A percentile compares a stretch with the other conserved stretches of the same genome.
These are phyloP conservation scores for Apamea monoglypha DNA, from an alignment of 2,888 invertebrate species.

Conservation along the genomic window DNA sequence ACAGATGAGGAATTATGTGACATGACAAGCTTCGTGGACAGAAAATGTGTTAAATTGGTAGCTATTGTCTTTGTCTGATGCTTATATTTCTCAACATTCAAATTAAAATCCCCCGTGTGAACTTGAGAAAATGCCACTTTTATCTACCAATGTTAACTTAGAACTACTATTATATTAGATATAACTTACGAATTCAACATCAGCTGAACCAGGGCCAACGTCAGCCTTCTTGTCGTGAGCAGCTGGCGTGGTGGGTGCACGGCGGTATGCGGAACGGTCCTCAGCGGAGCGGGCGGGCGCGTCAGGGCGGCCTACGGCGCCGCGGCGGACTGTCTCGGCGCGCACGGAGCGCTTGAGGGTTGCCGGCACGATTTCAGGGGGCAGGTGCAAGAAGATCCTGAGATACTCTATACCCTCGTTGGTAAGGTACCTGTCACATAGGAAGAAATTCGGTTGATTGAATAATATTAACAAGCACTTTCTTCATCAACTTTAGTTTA, in stretches of 20 bases:
- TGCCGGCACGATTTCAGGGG: slow-evolving; percentile 99
- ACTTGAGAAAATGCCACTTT: not conserved
- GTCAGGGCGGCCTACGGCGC: slow-evolving; percentile 92
- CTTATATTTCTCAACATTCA: not conserved
- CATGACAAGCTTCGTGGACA: not conserved
- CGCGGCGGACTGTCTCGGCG: slow-evolving; percentile 95
- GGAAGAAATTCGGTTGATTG: not conserved
- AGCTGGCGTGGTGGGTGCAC: slow-evolving; percentile 92
- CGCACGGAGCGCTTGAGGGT: slow-evolving; percentile 98
- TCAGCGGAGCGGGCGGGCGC: slow-evolving; percentile 94
- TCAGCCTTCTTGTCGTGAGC: slow-evolving; percentile 98
- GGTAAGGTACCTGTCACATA: slow-evolving; percentile 94
- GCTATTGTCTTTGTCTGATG: no score
- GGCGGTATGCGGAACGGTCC: slow-evolving; percentile 95
- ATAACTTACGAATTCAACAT: slow-evolving; percentile 95
- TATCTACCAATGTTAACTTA: not conserved
- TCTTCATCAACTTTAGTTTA: no score
- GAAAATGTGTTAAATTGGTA: not conserved
- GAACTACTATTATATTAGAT: not conserved
- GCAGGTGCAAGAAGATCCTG: slow-evolving; percentile 98
- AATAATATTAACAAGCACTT: not conserved
- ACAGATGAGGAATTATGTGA: not conserved
- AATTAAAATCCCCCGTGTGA: not conserved
- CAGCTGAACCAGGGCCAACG: slow-evolving; percentile 98
- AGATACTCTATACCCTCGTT: slow-evolving; percentile 99